phyloP scores from a whole-genome alignment of 2,113 vertebrate species.

The Penelope pileata region DNA sequence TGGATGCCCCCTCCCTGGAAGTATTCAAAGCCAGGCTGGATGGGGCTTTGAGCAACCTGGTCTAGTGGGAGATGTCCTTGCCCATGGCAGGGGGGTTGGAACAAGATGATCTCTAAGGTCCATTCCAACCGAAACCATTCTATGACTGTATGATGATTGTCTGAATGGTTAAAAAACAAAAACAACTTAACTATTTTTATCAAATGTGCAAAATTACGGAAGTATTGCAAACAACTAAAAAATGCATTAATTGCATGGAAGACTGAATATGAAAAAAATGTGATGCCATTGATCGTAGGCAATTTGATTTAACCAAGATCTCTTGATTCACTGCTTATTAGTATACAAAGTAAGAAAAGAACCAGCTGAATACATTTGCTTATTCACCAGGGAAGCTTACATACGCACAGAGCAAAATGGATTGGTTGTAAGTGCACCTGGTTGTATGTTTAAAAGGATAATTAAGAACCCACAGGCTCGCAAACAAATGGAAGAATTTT shows the following conservation, averaged over 20 bases:
- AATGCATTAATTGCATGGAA: background rate
- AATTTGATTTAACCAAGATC: background rate
- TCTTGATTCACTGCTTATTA: conserved; percentile 13
- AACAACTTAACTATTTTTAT: background rate
- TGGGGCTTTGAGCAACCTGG: no score
- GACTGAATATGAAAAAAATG: background rate
- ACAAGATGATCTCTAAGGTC: no score
- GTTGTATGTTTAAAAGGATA: background rate
- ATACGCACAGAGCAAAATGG: background rate
- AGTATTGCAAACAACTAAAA: background rate
- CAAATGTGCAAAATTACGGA: background rate
- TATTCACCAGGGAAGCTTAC: background rate
- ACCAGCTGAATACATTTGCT: background rate
- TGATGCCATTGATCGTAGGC: background rate
- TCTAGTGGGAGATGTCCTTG: no score
- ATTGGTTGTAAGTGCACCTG: background rate
- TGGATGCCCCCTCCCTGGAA: no score
- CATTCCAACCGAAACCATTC: no score
- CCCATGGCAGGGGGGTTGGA: no score
- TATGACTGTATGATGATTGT: no score
- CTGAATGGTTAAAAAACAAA: background rate
- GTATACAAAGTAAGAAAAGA: background rate
- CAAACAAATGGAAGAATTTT: background rate
- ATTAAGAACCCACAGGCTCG: background rate
- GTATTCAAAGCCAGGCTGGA: no score